phyloP scores from a whole-genome alignment of 1,140 invertebrate species.

The Elymnias hypermnestra region DNA sequence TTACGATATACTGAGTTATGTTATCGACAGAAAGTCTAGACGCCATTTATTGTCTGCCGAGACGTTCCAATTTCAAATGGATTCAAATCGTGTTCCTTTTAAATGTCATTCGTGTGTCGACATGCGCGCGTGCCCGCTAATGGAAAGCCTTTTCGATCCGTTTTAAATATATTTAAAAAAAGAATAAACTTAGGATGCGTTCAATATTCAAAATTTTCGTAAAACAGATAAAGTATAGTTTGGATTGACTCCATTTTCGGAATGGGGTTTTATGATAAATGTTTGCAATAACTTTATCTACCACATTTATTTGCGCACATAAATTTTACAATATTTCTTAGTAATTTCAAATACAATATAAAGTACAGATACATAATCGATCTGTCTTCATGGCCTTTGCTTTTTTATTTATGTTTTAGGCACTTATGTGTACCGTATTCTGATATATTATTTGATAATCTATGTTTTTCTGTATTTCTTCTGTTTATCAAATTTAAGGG shows the following conservation, averaged over 20 bases:
- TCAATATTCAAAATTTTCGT: neutral
- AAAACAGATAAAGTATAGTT: constrained; percentile 34
- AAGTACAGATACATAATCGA: too few relatives aligned
- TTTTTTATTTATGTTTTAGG: too few relatives aligned
- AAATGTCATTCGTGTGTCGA: constrained; percentile 71
- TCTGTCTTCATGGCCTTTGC: too few relatives aligned
- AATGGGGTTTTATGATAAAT: constrained; percentile 26
- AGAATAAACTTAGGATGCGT: neutral
- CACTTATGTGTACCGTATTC: too few relatives aligned
- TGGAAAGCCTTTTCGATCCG: constrained; percentile 59
- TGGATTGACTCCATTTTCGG: constrained; percentile 1
- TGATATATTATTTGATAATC: too few relatives aligned
- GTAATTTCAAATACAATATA: neutral
- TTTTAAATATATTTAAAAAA: constrained; percentile 13
- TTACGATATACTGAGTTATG: constrained; percentile 21
- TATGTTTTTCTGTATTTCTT: too few relatives aligned
- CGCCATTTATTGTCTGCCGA: constrained; percentile 54
- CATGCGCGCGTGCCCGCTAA: constrained; percentile 65
- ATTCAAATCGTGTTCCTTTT: constrained; percentile 62
- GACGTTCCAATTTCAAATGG: constrained; percentile 63
- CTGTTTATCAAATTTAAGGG: too few relatives aligned
- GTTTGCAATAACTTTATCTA: constrained; percentile 53
- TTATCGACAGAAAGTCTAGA: constrained; percentile 61
- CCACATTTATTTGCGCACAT: constrained; percentile 41
- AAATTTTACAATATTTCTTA: too few relatives aligned